Evolutionary conservation across 2,888 invertebrate genomes (phyloP), one percentile per base, ranked within the genome.

Genomic region (Eurytoma californica): DNA sequence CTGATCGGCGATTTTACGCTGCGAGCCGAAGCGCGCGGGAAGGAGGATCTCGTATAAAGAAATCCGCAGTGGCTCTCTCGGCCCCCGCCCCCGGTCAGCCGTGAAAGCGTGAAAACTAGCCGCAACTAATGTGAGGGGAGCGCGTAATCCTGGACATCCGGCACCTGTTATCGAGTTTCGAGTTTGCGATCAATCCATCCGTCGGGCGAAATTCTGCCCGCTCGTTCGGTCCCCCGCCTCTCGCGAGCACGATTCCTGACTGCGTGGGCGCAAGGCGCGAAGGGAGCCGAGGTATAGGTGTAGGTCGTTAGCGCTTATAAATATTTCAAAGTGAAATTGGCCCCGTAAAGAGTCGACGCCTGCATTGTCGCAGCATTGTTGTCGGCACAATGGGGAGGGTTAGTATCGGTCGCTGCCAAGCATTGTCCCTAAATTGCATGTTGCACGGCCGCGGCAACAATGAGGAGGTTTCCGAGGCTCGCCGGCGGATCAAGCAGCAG

Each of bases 101-200:
- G 69, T 63, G 58, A 70, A 74, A 66, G 28, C 49, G 61, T 53
- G 51, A 30, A 68, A 58, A 74, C 66, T 70, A 57, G 63, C 77
- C 80, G 76, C 69, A 47, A 65, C 80, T 49, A 77, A 77, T 77
- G 18, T 49, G 80, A 61, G 74, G 69, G 79, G 81, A 72, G 77
- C 80, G 68, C 74, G 81, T 86, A 86, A 87, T 87, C 85, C 86
- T 77, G 82, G 83, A 84, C 87, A 87, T 87, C 86, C 87, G 88
- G 86, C 86, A 88, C 88, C 86, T 88, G 86, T 86, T 85, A 83
- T 80, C 80, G 67, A 39, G 39, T 39, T 39, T 39, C 39, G 39
- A 39, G 39, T 39, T 39, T 3, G 39, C 39, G 39, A 39, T 39
- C 3, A 39, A 39, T 53, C 14, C 24, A 3, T 24, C 24, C 24